phyloP scores from a whole-genome alignment of 2,113 vertebrate genomes.

The Prolemur simus region DNA sequence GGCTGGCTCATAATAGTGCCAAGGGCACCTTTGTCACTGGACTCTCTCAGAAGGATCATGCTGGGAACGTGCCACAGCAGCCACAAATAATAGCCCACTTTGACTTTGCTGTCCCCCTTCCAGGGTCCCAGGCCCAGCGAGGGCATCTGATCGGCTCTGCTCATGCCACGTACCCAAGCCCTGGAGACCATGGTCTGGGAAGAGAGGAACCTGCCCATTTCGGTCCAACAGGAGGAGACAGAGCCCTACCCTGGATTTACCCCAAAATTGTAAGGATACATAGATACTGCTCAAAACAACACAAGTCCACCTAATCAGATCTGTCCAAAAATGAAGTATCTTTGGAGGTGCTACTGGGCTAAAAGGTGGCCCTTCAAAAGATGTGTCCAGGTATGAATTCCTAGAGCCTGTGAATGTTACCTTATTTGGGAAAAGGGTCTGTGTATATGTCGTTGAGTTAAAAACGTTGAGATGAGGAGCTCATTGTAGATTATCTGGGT shows the following conservation, averaged over 20 bases:
- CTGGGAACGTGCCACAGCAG: too few relatives aligned
- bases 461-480: background rate
- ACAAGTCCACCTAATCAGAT: background rate
- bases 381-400: background rate
- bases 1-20: background rate
- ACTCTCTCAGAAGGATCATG: background rate
- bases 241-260: background rate
- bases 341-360: background rate
- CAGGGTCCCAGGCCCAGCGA: background rate
- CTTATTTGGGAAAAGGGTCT: background rate
- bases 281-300: background rate
- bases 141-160: background rate
- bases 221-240: background rate
- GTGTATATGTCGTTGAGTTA: background rate
- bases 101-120: background rate
- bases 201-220: background rate
- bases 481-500: background rate
- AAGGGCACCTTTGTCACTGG: background rate
- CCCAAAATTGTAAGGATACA: too few relatives aligned
- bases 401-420: background rate
- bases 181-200: background rate
- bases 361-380: background rate
- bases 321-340: background rate
- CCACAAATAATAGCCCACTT: background rate
- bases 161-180: background rate